phyloP scores from a whole-genome alignment of 2,888 invertebrate species.

The Fragum whitleyi region DNA sequence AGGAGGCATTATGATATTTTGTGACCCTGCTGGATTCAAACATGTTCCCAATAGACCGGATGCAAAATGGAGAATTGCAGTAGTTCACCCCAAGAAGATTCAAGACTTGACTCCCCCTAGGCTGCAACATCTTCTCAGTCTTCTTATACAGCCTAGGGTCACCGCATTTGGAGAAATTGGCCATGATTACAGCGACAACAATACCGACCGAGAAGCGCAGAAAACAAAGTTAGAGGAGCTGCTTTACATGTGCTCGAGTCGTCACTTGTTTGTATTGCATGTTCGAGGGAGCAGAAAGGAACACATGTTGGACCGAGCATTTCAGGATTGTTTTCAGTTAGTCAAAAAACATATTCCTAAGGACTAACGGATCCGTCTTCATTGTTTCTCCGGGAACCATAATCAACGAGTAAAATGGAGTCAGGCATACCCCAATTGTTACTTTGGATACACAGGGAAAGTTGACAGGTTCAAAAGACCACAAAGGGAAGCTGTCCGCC shows the following conservation, averaged over 20 bases:
- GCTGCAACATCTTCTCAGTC: too few species aligned
- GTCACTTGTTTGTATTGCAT: background rate
- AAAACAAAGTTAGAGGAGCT: too few species aligned
- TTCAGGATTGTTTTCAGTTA: background rate
- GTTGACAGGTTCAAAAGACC: background rate
- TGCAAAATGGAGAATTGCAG: slow-evolving; percentile 9
- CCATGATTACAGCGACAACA: too few species aligned
- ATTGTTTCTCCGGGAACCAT: background rate
- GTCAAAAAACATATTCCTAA: too few species aligned
- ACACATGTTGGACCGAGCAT: too few species aligned
- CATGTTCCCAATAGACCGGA: background rate
- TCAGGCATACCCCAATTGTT: slow-evolving; percentile 8
- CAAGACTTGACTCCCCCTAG: too few species aligned
- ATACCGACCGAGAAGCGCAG: too few species aligned
- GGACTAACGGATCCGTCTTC: slow-evolving; percentile 4
- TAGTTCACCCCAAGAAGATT: too few species aligned
- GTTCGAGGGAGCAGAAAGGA: background rate
- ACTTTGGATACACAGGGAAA: slow-evolving; percentile 2
- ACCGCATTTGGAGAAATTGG: background rate
- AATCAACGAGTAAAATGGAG: background rate
- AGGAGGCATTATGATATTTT: too few species aligned
- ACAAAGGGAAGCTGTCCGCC: slow-evolving; percentile 1
- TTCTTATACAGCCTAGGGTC: background rate
- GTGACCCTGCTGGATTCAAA: too few species aligned
- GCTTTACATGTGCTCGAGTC: too few species aligned